Base-by-base conservation (phyloP, 1,140 invertebrate species). In the Brachionus rotundiformis region DNA sequence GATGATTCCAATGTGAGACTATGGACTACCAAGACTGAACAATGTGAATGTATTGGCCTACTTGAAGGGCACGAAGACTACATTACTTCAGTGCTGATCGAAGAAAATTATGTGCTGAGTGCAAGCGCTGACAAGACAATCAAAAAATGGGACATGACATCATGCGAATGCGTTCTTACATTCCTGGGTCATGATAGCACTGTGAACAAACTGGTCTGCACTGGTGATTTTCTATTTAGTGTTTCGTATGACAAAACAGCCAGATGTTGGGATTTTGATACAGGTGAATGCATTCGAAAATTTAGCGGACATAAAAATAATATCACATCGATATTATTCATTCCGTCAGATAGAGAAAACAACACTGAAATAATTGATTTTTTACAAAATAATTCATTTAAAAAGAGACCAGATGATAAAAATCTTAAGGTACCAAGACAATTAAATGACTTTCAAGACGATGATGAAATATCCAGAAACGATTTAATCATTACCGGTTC, bases 131-230 rank as follows among this genome's bases (percentile, higher is more conserved):
- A 91, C 84, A 86, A 87, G 77, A 90, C 90, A 8, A 85, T 91
- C 36, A 84, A 89, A 65, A 90, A 91, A 84, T 91, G 90, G 90
- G 88, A 89, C 83, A 89, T 90, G 39, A 87, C 87, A 73, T 88
- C 86, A 31, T 90, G 87, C 71, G 87, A 90, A 81, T 90, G 90
- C 82, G 80, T 90, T 13, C 84, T 86, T 25, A 85, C 89, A 4
- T 87, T 89, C 82, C 83, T 83, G 7, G 90, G 90, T 33, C 90
- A 90, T 84, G 86, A 83, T 4, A 87, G 88, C 6, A 85, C 89
- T 2, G 86, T 91, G 5, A 89, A 89, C 81, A 85, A 90, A 10
- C 85, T 90, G 59, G 87, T 90, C n/a, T 89, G 88, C 71, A 89
- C 88, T 0, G 89, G 89, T 39, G 88, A 90, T 82, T 90, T 90